Evolutionary conservation across 2,113 vertebrate species (phyloP).

Genomic region (Cavia porcellus): DNA sequence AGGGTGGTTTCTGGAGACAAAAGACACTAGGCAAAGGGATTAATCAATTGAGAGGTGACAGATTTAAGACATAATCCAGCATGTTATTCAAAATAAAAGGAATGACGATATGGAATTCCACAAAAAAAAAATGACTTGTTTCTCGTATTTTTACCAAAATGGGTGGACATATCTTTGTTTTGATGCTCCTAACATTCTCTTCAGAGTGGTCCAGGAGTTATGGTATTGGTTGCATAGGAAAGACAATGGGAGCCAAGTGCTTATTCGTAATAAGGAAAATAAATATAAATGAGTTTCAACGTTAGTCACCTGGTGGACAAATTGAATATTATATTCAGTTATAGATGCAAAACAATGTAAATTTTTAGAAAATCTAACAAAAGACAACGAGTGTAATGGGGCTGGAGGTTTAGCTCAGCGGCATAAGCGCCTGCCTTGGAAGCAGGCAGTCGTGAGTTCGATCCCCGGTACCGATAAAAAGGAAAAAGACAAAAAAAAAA

Average conservation of each 20-base stretch:
- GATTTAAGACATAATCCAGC: background rate
- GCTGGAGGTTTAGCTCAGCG: too few relatives aligned
- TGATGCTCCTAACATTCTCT: background rate
- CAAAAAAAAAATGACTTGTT: background rate
- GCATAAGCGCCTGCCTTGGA: too few relatives aligned
- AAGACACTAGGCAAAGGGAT: background rate
- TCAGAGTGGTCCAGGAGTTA: background rate
- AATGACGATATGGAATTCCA: background rate
- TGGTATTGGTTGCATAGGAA: background rate
- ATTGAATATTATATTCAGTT: background rate
- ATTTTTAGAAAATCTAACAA: background rate
- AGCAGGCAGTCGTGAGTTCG: too few relatives aligned
- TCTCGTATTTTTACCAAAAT: background rate
- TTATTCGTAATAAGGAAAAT: background rate
- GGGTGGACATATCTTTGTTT: background rate
- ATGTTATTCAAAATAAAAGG: background rate
- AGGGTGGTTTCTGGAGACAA: background rate
- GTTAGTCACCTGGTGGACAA: background rate
- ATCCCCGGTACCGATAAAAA: too few relatives aligned
- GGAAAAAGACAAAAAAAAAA: too few relatives aligned
- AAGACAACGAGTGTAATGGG: background rate
- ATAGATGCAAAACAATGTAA: background rate
- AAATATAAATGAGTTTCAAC: constrained; percentile 19
- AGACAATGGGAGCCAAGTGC: background rate
- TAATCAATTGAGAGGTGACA: background rate